Conservation (phyloP, 1,140 invertebrate genomes). For the Stegodyphus dumicola region DNA sequence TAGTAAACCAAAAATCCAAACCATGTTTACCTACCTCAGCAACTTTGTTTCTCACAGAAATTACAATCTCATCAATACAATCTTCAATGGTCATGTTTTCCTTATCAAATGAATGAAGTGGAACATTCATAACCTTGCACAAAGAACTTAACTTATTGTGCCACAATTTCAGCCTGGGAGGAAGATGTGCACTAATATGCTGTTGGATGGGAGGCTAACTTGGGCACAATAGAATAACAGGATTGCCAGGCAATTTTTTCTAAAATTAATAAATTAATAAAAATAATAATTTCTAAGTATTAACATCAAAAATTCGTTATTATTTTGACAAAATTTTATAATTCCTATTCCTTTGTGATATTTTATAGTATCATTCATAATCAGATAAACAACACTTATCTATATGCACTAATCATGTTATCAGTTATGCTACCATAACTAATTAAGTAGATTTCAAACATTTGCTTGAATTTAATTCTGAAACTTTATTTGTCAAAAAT, state of each 20-base stretch:
- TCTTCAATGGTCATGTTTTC: conserved; percentile 31
- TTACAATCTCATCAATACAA: conserved; percentile 61
- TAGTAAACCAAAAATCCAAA: too few relatives aligned
- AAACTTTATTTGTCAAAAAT: too few relatives aligned
- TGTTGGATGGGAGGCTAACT: conserved; percentile 69
- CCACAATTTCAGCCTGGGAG: conserved; percentile 77
- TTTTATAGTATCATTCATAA: too few relatives aligned
- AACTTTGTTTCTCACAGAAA: conserved; percentile 63
- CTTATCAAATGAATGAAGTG: conserved; percentile 16
- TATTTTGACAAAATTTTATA: too few relatives aligned
- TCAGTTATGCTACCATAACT: too few relatives aligned
- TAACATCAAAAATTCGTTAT: too few relatives aligned
- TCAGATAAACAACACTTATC: too few relatives aligned
- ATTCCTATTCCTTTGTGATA: too few relatives aligned
- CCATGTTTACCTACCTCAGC: conserved; percentile 13
- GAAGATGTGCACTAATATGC: conserved; percentile 64
- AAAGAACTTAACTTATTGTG: conserved; percentile 76
- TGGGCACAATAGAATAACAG: conserved; percentile 78
- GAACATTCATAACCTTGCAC: conserved; percentile 78
- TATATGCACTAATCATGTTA: too few relatives aligned
- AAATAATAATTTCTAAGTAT: too few relatives aligned
- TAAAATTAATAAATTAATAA: conserved; percentile 61
- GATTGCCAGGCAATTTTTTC: conserved; percentile 80
- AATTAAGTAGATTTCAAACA: too few relatives aligned
- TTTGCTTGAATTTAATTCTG: too few relatives aligned